Evolutionary conservation across 1,140 invertebrate genomes (phyloP), one percentile per base, ranked within the genome.

Genomic region (Condylostylus longicornis): DNA sequence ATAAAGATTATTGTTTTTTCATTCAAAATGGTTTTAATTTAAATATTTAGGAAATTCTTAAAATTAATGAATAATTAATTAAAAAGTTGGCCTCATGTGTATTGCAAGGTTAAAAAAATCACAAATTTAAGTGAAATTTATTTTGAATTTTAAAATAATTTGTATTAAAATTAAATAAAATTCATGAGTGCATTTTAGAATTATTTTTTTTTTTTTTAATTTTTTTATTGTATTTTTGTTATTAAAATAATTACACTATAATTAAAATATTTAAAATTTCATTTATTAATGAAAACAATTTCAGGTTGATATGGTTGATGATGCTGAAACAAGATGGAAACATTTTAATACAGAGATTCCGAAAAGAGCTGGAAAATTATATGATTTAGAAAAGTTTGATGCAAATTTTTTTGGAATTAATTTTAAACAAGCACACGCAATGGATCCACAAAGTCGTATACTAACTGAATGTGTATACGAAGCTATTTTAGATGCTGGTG

Each of bases 291-390:
- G n/a, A 31, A 9, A 31, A 13, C 5, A 31, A 18, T 39, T 37
- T 38, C 17, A 61, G 58, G 47, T 61, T 23, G 82, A 90, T 50
- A 72, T 91, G 62, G 68, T 87, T 12, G 76, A 79, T 12, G 75
- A 72, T 28, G 79, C 84, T 50, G 70, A 74, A 45, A 63, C 75
- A 10, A 66, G 86, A 44, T 89, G 83, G 83, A 65, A 69, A 45
- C 40, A 51, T 60, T 69, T 70, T 42, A 71, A 75, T 53, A 67
- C 72, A 2, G 74, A 77, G 58, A 74, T 77, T 20, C 75, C 76
- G 1, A 69, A 69, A 47, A 61, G 78, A 40, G 75, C 71, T 43
- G 87, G 86, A 21, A 86, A 84, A 61, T 53, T 91, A 2, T 14
- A 40, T 14, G 42, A 52, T 3, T 35, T 58, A 4, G 51, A 61